phyloP scores from a whole-genome alignment of 2,888 invertebrate genomes.

The Oscheius onirici region DNA sequence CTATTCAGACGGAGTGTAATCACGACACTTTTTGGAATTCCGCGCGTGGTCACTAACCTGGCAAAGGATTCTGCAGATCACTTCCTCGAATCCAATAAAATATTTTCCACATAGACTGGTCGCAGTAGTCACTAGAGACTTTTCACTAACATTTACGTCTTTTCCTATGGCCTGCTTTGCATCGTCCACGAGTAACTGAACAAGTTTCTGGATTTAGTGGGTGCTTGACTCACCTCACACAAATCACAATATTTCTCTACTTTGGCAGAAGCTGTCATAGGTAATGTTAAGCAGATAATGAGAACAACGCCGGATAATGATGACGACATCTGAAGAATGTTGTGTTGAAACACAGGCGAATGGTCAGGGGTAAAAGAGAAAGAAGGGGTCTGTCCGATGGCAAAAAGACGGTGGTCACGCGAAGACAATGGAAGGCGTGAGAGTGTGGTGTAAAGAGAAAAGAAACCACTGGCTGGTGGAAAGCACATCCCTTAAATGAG shows the following conservation, averaged over 20 bases:
- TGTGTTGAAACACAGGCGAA: not conserved
- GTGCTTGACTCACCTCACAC: slow-evolving; percentile 17
- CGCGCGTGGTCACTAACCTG: slow-evolving; percentile 23
- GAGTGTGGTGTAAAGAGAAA: slow-evolving; percentile 8
- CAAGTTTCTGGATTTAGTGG: not conserved
- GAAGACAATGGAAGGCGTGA: slow-evolving; percentile 25
- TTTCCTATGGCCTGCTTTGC: slow-evolving; percentile 1
- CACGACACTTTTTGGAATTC: not conserved
- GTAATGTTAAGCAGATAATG: not conserved
- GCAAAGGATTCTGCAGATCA: slow-evolving; percentile 32
- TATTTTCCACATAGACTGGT: slow-evolving; percentile 30
- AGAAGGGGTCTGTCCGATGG: not conserved
- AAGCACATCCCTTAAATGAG: slow-evolving; percentile 3
- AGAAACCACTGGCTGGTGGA: not conserved
- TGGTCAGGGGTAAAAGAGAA: slow-evolving; percentile 10
- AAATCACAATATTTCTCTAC: slow-evolving; percentile 28
- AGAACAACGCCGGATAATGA: not conserved
- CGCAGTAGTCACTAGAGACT: slow-evolving; percentile 16
- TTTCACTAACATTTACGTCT: slow-evolving; percentile 20
- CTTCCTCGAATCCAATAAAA: slow-evolving; percentile 34
- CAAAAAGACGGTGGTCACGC: slow-evolving; percentile 16
- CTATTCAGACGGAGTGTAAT: not conserved
- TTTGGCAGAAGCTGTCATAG: slow-evolving; percentile 6
- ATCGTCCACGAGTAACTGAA: slow-evolving; percentile 30
- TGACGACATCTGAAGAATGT: not conserved